Percentiles rank a stretch among this genome's conserved stretches.
phyloP scores from a whole-genome alignment of 2,113 vertebrate genomes.

The Jaculus jaculus region DNA sequence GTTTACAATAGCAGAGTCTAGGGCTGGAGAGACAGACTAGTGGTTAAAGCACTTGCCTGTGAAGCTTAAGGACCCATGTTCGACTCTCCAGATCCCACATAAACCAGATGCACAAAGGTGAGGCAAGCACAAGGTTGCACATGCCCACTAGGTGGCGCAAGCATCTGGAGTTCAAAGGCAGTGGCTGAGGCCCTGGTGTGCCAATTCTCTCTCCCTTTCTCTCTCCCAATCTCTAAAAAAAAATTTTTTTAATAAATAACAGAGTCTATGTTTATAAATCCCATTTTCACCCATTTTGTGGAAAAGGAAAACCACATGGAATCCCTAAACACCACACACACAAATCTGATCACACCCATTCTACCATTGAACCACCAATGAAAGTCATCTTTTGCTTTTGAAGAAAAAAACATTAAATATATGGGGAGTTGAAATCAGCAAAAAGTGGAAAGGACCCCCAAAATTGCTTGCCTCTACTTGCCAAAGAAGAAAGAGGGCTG shows the following conservation, averaged over 20 bases:
- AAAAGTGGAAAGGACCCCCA: background rate
- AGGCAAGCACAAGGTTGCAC: too few species aligned
- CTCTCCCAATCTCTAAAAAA: too few species aligned
- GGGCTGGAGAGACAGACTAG: background rate
- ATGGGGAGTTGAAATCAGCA: background rate
- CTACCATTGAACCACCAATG: background rate
- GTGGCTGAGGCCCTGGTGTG: too few species aligned
- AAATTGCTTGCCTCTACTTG: background rate
- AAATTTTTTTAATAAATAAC: background rate
- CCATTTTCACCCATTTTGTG: background rate
- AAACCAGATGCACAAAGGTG: too few species aligned
- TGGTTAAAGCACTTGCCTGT: too few species aligned
- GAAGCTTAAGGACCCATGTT: too few species aligned
- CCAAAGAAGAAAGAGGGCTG: background rate
- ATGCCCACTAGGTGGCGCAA: too few species aligned
- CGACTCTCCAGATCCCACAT: too few species aligned
- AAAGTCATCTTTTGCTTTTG: background rate
- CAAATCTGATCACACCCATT: background rate
- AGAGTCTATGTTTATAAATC: background rate
- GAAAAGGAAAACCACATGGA: background rate
- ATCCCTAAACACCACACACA: background rate
- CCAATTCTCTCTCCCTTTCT: too few species aligned
- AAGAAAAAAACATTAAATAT: background rate
- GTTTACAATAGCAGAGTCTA: background rate
- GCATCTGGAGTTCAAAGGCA: too few species aligned